phyloP scores from a whole-genome alignment of 2,113 vertebrate genomes.

The Cardinalis cardinalis region DNA sequence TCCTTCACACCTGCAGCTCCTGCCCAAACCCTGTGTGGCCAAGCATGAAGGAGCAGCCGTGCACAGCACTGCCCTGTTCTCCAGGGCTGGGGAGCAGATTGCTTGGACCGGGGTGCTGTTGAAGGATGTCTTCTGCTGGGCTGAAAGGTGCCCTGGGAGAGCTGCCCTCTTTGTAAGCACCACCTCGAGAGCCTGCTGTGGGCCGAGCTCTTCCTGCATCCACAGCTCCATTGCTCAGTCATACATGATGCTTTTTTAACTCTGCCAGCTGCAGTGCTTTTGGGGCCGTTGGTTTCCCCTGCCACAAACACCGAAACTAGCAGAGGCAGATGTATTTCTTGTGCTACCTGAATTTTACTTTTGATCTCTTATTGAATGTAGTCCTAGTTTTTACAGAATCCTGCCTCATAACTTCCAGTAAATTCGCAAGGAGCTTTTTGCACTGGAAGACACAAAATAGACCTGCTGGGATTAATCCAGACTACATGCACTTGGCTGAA shows the following conservation, averaged over 20 bases:
- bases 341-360: not conserved
- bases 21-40: fast-evolving
- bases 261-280: not conserved
- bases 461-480: not conserved
- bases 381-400: not conserved
- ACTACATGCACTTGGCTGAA: not conserved
- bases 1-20: not conserved
- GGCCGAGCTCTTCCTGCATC: not conserved
- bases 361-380: not conserved
- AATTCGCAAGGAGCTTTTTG: not conserved
- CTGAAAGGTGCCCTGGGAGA: not conserved
- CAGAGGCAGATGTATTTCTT: not conserved
- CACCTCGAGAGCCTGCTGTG: fast-evolving
- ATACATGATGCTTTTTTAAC: fast-evolving
- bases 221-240: not conserved
- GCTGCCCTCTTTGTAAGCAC: not conserved
- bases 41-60: fast-evolving
- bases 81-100: not conserved
- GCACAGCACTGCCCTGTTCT: fast-evolving
- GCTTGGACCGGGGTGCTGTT: not conserved
- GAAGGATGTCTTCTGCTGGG: not conserved
- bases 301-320: not conserved
- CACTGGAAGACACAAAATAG: not conserved
- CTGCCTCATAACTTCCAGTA: not conserved
- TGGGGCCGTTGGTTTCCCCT: not conserved